Conservation (phyloP, 2,888 invertebrate species). For the Ormia ochracea region DNA sequence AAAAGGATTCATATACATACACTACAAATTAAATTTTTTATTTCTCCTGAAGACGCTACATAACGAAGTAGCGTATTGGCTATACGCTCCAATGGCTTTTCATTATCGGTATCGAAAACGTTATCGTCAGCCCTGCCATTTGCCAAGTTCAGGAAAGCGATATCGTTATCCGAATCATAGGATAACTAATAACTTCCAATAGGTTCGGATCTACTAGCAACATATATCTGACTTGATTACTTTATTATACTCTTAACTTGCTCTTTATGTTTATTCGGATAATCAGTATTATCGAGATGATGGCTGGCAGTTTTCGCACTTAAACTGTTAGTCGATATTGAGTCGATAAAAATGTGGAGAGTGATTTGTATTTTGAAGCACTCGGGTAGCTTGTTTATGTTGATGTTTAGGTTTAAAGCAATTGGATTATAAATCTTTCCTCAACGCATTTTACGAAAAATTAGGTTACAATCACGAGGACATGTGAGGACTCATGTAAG, state of each 20-base stretch:
- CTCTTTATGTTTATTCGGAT: slow-evolving; percentile 71
- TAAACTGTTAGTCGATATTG: slow-evolving; percentile 33
- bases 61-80: too few relatives aligned
- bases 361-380: slow-evolving; percentile 62
- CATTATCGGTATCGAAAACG: slow-evolving; percentile 78
- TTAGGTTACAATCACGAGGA: slow-evolving; percentile 86
- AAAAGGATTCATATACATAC: too few relatives aligned
- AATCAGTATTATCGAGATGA: slow-evolving; percentile 73
- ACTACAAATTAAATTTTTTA: too few relatives aligned
- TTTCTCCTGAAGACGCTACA: too few relatives aligned
- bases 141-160: slow-evolving; percentile 77
- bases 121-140: slow-evolving; percentile 72
- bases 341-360: slow-evolving; percentile 46
- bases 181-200: slow-evolving; percentile 88
- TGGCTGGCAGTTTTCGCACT: slow-evolving; percentile 48
- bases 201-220: slow-evolving; percentile 70
- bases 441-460: slow-evolving; percentile 95
- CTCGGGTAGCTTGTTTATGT: slow-evolving; percentile 79
- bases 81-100: slow-evolving; percentile 85
- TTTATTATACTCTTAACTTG: slow-evolving; percentile 76
- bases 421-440: slow-evolving; percentile 93
- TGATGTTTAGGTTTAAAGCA: slow-evolving; percentile 94
- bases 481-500: too few relatives aligned
- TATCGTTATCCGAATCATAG: slow-evolving; percentile 75
- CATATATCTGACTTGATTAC: slow-evolving; percentile 64